phyloP scores from a whole-genome alignment of 2,888 invertebrate species.

The Acholoe squamosa region DNA sequence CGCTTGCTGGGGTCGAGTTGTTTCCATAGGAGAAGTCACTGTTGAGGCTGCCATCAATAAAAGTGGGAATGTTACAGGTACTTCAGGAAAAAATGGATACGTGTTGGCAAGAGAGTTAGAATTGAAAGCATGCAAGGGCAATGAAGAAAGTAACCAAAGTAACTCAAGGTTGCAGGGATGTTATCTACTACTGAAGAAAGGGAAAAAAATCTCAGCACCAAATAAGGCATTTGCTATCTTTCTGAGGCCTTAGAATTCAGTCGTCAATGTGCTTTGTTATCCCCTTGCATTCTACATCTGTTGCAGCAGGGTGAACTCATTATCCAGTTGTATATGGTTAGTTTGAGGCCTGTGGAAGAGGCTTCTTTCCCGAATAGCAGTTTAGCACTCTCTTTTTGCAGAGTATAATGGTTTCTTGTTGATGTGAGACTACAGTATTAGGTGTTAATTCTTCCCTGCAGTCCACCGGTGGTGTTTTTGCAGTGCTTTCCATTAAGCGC shows the following conservation, averaged over 20 bases:
- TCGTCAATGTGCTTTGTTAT: background rate
- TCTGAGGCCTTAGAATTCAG: background rate
- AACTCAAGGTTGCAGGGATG: background rate
- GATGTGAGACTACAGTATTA: no score
- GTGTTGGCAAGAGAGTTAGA: background rate
- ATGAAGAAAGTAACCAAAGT: background rate
- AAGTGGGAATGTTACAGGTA: conserved; percentile 5
- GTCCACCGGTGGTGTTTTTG: no score
- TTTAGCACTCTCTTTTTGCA: no score
- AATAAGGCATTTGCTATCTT: no score
- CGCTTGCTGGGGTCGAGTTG: background rate
- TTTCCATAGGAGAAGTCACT: background rate
- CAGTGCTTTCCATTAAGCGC: no score
- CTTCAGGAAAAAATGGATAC: background rate
- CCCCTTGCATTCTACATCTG: background rate
- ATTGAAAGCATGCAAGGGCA: background rate
- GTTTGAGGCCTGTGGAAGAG: background rate
- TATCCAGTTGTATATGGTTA: background rate
- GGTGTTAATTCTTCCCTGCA: background rate
- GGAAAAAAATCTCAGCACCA: no score
- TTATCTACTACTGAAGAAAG: background rate
- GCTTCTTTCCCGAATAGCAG: background rate
- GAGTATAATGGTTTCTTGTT: no score
- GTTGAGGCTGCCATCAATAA: conserved; percentile 1
- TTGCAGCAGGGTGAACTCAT: background rate